Evolutionary conservation across 2,888 invertebrate genomes (phyloP).

Genomic region (Folsomia candida): DNA sequence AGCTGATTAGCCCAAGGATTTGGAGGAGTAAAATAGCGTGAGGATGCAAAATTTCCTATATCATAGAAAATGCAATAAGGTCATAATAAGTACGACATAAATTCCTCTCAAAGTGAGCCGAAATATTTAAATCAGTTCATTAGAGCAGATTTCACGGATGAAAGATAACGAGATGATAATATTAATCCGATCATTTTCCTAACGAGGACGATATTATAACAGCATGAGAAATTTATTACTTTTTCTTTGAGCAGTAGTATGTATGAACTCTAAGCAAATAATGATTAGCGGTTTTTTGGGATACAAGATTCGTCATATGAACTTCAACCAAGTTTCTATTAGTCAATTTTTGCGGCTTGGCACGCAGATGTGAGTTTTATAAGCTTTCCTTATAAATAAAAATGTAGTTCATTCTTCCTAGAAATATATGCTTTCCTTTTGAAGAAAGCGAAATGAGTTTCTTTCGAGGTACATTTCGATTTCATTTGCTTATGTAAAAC

Average conservation of each 20-base stretch:
- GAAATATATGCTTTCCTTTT: too few species aligned
- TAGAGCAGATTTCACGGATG: conserved; percentile 16
- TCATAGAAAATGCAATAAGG: not conserved
- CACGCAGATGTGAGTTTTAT: too few species aligned
- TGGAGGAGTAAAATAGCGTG: not conserved
- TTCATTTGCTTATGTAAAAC: too few species aligned
- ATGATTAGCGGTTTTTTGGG: not conserved
- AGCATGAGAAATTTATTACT: not conserved
- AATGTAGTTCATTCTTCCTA: too few species aligned
- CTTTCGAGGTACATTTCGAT: too few species aligned
- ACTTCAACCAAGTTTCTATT: too few species aligned
- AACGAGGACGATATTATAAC: not conserved
- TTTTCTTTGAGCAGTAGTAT: not conserved
- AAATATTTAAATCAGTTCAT: conserved; percentile 19
- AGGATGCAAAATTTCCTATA: too few species aligned
- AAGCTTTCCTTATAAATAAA: too few species aligned
- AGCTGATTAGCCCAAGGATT: not conserved
- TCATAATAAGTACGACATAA: not conserved
- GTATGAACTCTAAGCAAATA: not conserved
- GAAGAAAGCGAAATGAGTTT: too few species aligned
- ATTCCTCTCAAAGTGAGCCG: not conserved
- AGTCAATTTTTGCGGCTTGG: too few species aligned
- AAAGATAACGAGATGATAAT: not conserved
- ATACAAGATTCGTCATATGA: not conserved
- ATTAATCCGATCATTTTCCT: not conserved